Evolutionary conservation across 2,888 invertebrate species (phyloP).

Genomic region (Tachina grossa): DNA sequence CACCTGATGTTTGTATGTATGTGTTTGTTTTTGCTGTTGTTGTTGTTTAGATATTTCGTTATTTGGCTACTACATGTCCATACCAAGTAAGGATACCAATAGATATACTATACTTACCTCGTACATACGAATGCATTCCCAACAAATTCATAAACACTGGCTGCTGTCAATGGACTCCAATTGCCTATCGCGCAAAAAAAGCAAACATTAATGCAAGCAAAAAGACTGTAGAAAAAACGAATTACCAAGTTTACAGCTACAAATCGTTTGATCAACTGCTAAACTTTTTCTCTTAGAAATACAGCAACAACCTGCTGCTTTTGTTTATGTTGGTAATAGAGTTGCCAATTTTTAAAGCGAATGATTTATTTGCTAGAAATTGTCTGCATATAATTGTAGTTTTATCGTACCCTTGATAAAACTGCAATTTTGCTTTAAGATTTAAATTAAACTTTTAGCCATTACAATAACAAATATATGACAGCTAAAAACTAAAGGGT

Average conservation of each 20-base stretch:
- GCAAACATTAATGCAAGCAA: slow-evolving; percentile 62
- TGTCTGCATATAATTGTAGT: no score
- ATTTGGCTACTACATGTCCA: slow-evolving; percentile 59
- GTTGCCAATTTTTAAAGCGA: slow-evolving; percentile 4
- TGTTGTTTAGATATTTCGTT: slow-evolving; percentile 31
- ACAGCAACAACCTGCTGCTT: slow-evolving; percentile 56
- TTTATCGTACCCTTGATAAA: no score
- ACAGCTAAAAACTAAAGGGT: no score
- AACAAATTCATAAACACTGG: slow-evolving; percentile 72
- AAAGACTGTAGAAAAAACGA: slow-evolving; percentile 67
- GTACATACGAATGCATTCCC: slow-evolving; percentile 62
- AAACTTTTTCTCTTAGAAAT: slow-evolving; percentile 62
- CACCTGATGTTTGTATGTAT: slow-evolving; percentile 35
- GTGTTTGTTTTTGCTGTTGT: not conserved
- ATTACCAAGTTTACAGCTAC: slow-evolving; percentile 80
- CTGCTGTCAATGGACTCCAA: slow-evolving; percentile 71
- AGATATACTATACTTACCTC: not conserved
- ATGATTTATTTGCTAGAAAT: no score
- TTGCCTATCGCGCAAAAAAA: slow-evolving; percentile 51
- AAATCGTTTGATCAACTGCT: slow-evolving; percentile 80
- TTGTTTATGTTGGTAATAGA: slow-evolving; percentile 22
- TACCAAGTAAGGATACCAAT: slow-evolving; percentile 67
- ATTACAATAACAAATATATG: no score
- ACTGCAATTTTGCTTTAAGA: no score
- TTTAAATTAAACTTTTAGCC: no score